These are phyloP conservation scores for Lysiphlebus fabarum DNA, from an alignment of 1,140 invertebrate species.

Conservation along the genomic window DNA sequence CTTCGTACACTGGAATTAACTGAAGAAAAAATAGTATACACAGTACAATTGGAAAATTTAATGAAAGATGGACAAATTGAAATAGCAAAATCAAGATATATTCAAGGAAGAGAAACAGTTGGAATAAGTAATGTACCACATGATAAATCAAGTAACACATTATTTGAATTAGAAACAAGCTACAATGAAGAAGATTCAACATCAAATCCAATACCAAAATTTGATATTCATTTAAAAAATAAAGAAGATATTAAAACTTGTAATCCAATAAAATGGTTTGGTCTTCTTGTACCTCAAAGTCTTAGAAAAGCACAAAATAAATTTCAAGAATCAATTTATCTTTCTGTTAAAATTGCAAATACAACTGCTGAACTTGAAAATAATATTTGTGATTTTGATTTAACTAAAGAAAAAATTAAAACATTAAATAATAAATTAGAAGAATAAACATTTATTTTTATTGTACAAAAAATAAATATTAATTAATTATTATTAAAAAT, in stretches of 20 bases:
- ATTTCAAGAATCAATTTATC: slow-evolving; percentile 64
- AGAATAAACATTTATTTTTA: slow-evolving; percentile 1
- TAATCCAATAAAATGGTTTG: slow-evolving; percentile 74
- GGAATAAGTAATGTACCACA: slow-evolving; percentile 66
- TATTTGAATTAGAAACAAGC: slow-evolving; percentile 59
- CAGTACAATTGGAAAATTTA: slow-evolving; percentile 63
- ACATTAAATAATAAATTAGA: background rate
- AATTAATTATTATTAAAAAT: background rate
- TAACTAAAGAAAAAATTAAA: slow-evolving; percentile 31
- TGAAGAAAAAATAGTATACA: slow-evolving; percentile 64
- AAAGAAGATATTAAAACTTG: slow-evolving; percentile 45
- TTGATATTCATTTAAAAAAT: slow-evolving; percentile 48
- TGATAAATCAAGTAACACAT: slow-evolving; percentile 49
- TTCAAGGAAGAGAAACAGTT: slow-evolving; percentile 67
- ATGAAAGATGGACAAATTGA: slow-evolving; percentile 64
- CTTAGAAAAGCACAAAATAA: slow-evolving; percentile 64
- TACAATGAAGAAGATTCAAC: slow-evolving; percentile 45
- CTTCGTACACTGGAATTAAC: slow-evolving; percentile 64
- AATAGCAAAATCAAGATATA: slow-evolving; percentile 70
- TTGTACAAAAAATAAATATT: background rate
- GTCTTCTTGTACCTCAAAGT: slow-evolving; percentile 69
- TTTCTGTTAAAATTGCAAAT: slow-evolving; percentile 63
- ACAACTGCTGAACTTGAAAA: slow-evolving; percentile 57
- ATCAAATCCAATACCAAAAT: slow-evolving; percentile 28
- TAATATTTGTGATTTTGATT: slow-evolving; percentile 32